Evolutionary conservation across 2,797 vertebrate species (phyloP), one percentile per base, ranked within the genome.

Genomic region (Enteromius trimaculatus): DNA sequence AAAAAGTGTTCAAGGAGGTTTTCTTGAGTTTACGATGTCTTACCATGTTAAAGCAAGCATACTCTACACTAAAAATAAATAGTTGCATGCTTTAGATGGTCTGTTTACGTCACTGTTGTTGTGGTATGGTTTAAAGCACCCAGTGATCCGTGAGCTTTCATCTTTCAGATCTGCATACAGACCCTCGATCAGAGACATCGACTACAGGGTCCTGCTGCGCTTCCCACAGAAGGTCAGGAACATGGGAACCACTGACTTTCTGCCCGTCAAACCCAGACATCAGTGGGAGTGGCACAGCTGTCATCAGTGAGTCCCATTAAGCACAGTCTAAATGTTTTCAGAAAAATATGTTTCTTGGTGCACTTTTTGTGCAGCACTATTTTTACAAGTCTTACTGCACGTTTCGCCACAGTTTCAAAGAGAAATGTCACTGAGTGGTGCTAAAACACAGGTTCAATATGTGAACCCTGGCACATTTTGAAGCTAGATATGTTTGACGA

Each of bases 241-340:
- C 86, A 95, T 94, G 86, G 96, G 96, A 23, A 96, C 95, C 0
- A 87, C 92, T 0, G 96, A 96, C 89, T 97, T 97, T 88, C 95
- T 96, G 6, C 96, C 96, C 0, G 87, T 95, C 51, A 96, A 95
- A 84, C 96, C 96, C 0, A 93, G 93, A 79, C 91, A 96, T 55
- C 93, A 95, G 84, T 97, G 96, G 96, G 96, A 97, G 84, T 97
- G 96, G 96, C 96, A 97, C 92, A 96, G 94, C 91, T 97, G 96
- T 85, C 96, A 97, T 88, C 95, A 96, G 96, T 97, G 87, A 96
- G 95, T 93, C 84, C 1, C 23, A 76, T 29, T 14, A n/a, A 23
- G 14, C 1, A 14, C 1, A 11, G 4, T 11, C 53, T 3, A 10
- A 55, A 55, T 55, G 42, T 2, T 42, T 42, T 42, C 42, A 3